Evolutionary conservation across 2,113 vertebrate species (phyloP), one percentile per base, ranked within the genome.

Genomic region (Toxostoma redivivum): DNA sequence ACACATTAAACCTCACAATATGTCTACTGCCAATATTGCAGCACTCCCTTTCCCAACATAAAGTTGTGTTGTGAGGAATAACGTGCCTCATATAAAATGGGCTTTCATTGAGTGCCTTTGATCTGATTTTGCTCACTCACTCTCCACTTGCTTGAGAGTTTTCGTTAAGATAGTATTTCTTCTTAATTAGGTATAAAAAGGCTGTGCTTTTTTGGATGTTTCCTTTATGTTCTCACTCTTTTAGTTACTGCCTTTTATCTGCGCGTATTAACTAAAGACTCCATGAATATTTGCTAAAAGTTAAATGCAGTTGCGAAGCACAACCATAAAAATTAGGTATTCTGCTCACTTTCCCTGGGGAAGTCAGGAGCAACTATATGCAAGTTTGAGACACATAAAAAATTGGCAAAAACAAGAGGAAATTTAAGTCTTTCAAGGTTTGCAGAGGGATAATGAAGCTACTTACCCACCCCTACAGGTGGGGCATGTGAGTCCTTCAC

Each of bases 141-240:
- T 66, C 69, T 53, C 33, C 11, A 15, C 10, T 67, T 91, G 37
- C 57, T 53, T 58, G 15, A 44, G 47, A 83, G 31, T 76, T 90
- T 91, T 62, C 91, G 78, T 84, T 74, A 76, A 33, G 37, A 83
- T 30, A 84, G 58, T 47, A 70, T 91, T 92, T 90, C 57, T 86
- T 86, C 79, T 79, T 95, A 81, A 90, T 74, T 67, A 42, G 24
- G 8, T 65, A 53, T 80, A 18, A 96, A 94, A 88, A 88, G 12
- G 30, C 65, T 88, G 28, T 58, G 42, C 12, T 61, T 65, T 83
- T 48, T 25, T 87, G 73, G 12, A 70, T 66, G 38, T 27, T 78
- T 70, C 33, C 37, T 93, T 74, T 78, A 53, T 24, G 15, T 21
- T 66, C 12, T 80, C 27, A 35, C 31, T 81, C 37, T 30, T 67